Evolutionary conservation across 1,140 invertebrate species (phyloP).

Genomic region (Venturia canescens): DNA sequence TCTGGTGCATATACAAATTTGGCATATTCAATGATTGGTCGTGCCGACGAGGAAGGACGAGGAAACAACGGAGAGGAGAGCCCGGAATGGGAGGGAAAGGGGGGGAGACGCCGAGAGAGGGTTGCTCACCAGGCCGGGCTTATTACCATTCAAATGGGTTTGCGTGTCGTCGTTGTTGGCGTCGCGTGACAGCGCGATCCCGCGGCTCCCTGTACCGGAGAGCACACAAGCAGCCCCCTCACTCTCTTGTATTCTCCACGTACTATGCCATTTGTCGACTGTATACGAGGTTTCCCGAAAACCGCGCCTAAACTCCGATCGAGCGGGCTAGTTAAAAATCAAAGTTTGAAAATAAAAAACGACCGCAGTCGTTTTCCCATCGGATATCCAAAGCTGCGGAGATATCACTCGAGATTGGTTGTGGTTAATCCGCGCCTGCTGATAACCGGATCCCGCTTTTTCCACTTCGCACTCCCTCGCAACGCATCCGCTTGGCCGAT

Average conservation of each 20-base stretch:
- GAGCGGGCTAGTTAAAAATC: too few relatives aligned
- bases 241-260: neutral
- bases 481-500: too few relatives aligned
- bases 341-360: too few relatives aligned
- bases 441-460: too few relatives aligned
- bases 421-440: too few relatives aligned
- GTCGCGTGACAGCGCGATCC: slow-evolving; percentile 40
- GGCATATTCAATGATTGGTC: slow-evolving; percentile 55
- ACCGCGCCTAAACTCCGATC: neutral
- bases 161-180: slow-evolving; percentile 48
- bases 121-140: slow-evolving; percentile 30
- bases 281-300: neutral
- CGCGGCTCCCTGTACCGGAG: slow-evolving; percentile 5
- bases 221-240: neutral
- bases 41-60: neutral
- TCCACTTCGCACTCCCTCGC: too few relatives aligned
- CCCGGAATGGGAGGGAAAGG: neutral
- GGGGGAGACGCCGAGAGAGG: neutral
- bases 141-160: slow-evolving; percentile 57
- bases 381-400: too few relatives aligned
- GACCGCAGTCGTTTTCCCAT: too few relatives aligned
- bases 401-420: too few relatives aligned
- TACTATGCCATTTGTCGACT: neutral
- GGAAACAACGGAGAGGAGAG: neutral
- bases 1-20: slow-evolving; percentile 52